phyloP scores from a whole-genome alignment of 2,888 invertebrate species.

The Coleophora flavipennella region DNA sequence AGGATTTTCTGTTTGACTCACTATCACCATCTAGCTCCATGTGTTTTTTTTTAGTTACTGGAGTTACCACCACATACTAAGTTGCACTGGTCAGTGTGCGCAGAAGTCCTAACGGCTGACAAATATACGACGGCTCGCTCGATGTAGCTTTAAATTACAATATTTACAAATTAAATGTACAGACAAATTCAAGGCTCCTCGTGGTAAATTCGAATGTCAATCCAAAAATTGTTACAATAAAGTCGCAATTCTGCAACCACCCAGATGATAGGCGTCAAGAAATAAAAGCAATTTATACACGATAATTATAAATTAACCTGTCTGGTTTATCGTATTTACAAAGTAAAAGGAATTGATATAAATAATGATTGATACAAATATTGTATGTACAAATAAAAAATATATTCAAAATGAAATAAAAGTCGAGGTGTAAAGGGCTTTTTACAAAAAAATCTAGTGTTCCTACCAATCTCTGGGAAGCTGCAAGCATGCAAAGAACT shows the following conservation, averaged over 20 bases:
- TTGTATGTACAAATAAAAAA: conserved; percentile 41
- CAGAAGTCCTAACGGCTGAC: conserved; percentile 63
- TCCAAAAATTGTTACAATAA: conserved; percentile 30
- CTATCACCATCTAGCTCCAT: too few relatives aligned
- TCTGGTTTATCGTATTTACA: conserved; percentile 20
- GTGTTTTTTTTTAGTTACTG: too few relatives aligned
- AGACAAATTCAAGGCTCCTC: conserved; percentile 51
- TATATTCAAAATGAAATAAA: conserved; percentile 24
- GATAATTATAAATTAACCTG: conserved; percentile 1
- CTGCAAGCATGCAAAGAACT: conserved; percentile 33
- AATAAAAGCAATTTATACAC: conserved; percentile 3
- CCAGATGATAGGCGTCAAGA: conserved; percentile 12
- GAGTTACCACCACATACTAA: too few relatives aligned
- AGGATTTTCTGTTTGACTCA: too few relatives aligned
- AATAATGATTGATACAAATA: conserved; percentile 52
- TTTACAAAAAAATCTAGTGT: conserved; percentile 14
- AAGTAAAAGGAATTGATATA: conserved; percentile 25
- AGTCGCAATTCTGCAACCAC: conserved; percentile 38
- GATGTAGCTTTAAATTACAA: conserved; percentile 59
- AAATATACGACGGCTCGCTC: conserved; percentile 50
- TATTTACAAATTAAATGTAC: conserved; percentile 64
- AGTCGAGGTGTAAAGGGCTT: conserved; percentile 16
- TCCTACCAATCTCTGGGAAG: conserved; percentile 24
- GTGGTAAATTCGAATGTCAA: conserved; percentile 46
- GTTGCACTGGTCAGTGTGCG: conserved; percentile 36